Conservation (phyloP, 1,140 invertebrate genomes). For the Cotesia vestalis region DNA sequence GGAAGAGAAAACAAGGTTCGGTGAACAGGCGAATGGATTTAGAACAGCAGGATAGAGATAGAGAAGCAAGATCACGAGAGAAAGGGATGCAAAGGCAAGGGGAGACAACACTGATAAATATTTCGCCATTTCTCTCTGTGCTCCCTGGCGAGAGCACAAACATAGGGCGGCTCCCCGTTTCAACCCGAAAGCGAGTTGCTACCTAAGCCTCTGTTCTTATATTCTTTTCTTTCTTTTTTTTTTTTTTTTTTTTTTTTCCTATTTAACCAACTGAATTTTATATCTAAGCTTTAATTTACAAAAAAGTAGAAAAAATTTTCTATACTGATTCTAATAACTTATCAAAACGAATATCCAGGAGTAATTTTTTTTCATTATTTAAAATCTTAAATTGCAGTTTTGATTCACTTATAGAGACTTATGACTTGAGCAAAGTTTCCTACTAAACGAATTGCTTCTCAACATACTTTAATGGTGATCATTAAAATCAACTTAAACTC, state of each 20-base stretch:
- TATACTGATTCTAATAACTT: too few relatives aligned
- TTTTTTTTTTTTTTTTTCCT: conserved; percentile 36
- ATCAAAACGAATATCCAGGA: too few relatives aligned
- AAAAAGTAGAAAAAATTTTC: background rate
- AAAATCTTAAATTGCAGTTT: conserved; percentile 11
- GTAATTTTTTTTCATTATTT: background rate
- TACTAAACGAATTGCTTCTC: background rate
- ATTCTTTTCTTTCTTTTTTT: conserved; percentile 39
- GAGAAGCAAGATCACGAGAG: conserved; percentile 36
- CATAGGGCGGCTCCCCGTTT: conserved; percentile 54
- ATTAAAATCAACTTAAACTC: background rate
- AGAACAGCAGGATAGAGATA: conserved; percentile 44
- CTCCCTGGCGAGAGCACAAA: conserved; percentile 65
- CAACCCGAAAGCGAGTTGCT: conserved; percentile 47
- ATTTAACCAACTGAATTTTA: background rate
- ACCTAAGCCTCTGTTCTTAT: conserved; percentile 48
- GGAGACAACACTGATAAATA: conserved; percentile 64
- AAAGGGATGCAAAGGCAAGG: conserved; percentile 48
- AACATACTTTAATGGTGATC: background rate
- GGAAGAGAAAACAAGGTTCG: conserved; percentile 42
- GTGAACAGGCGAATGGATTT: conserved; percentile 54
- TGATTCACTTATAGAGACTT: background rate
- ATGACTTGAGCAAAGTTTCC: background rate
- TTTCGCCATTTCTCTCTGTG: conserved; percentile 61
- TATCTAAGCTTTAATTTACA: too few relatives aligned